Base-by-base conservation (phyloP, 2,797 vertebrate genomes). In the Hipposideros larvatus region DNA sequence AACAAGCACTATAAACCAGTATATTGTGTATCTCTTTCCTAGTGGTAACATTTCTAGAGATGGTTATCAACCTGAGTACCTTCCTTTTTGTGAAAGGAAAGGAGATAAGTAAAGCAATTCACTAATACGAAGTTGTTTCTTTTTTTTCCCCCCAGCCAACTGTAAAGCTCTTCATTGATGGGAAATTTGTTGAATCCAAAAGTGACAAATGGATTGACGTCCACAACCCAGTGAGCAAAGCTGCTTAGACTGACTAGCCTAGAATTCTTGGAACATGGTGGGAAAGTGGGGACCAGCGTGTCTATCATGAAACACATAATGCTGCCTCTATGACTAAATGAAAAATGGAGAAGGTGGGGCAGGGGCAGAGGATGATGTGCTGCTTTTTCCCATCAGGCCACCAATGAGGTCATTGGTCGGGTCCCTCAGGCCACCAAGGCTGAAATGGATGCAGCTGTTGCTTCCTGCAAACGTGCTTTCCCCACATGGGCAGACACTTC, bases 161-260 rank as follows among this genome's bases (percentile, higher is more conserved):
- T 97, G 99, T 99, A 87, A 99, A 99, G 98, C 99, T 99, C 97
- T 99, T 99, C 98, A 99, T 99, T 84, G 99, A 99, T 98, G 99
- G 99, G 74, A 99, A 99, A 97, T 99, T 99, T 97, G 97, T 99
- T 71, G 99, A 99, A 94, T 99, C 99, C 97, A 99, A 99, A 98
- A 99, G 98, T 70, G 99, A 99, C 46, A 99, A 99, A 98, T 99
- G 99, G 99, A 99, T 99, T 34, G 99, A 99, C 98, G 99, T 99
- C 97, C 99, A 99, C 98, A 99, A 99, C 98, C 99, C 99, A 19
- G 99, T 99, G 98, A 99, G 99, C 98, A 98, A 84, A 96, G 28
- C 82, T 91, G 31, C 75, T 79, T 90, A 78, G 79, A 85, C 31
- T 59, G 15, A 85, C 31, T 57, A 91, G 41, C 28, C 46, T 53